phyloP scores from a whole-genome alignment of 2,113 vertebrate genomes.

The Camelus bactrianus region DNA sequence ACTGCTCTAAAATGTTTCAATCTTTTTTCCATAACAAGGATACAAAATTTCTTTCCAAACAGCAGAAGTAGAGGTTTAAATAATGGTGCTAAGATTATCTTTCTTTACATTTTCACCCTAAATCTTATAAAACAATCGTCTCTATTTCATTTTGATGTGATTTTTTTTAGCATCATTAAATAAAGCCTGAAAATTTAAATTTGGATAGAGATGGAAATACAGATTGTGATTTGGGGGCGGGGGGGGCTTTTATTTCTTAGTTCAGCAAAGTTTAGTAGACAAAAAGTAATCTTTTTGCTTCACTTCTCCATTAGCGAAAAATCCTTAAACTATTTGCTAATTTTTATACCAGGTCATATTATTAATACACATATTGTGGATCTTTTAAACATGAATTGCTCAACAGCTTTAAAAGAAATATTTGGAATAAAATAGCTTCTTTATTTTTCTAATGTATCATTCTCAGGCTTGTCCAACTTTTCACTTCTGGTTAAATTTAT shows the following conservation, averaged over 20 bases:
- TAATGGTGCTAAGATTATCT: not conserved
- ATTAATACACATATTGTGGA: not conserved
- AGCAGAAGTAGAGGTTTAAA: not conserved
- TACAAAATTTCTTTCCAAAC: not conserved
- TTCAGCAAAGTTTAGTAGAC: not conserved
- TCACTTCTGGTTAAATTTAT: not conserved
- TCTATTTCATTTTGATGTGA: not conserved
- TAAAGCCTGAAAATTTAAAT: not conserved
- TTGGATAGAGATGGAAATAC: not conserved
- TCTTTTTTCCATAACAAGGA: not conserved
- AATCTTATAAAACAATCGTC: not conserved
- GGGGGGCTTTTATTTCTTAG: not conserved
- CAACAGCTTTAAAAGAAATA: not conserved
- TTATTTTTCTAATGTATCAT: slow-evolving; percentile 1
- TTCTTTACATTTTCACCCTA: not conserved
- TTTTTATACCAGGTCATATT: not conserved
- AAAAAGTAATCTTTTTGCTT: not conserved
- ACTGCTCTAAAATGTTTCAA: not conserved
- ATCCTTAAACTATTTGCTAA: not conserved
- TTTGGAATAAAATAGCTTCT: not conserved
- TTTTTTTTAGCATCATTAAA: not conserved
- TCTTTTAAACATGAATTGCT: not conserved
- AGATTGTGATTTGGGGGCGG: not conserved
- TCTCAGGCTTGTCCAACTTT: not conserved
- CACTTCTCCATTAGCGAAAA: not conserved